Evolutionary conservation across 2,888 invertebrate species (phyloP), one percentile per base, ranked within the genome.

Genomic region (Itoplectis maculator): DNA sequence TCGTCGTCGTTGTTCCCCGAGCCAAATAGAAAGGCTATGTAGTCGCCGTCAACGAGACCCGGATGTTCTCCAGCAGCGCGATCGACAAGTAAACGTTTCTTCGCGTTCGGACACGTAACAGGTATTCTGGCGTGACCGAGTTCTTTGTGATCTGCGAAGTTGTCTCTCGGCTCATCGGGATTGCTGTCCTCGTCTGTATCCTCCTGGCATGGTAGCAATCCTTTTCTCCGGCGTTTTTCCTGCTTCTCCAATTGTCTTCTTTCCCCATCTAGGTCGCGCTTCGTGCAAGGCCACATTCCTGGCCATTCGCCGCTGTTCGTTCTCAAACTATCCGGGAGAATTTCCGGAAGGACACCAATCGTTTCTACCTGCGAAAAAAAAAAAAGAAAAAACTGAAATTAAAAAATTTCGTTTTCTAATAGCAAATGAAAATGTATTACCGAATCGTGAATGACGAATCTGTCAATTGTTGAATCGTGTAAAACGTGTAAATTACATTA

Each of bases 21-120:
- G 4, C 61, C 74, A 9, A 91, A 83, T 35, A 88, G 84, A 54
- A 88, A 87, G 13, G 85, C 59, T 0, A 89, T 78, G 59, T 90
- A 92, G 74, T 91, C 91, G 35, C 92, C 92, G 68, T 90, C 85
- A 4, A 92, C 92, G 20, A 92, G 86, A 35, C 91, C 91, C 0
- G 87, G 87, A n/a, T 85, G 81, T 61, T 89, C 87, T 3, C 92
- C 92, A 4, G 75, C 72, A 1, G 87, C 85, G 11, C 87, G 86
- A 78, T 92, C 91, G 3, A 91, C 86, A 11, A 80, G 0, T 2
- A 66, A 77, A 59, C 70, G 81, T 59, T 80, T 83, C 40, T 83
- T 82, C 2, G 61, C 13, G 2, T 51, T 61, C 4, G 77, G 76
- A 79, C 82, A 81, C 0, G 81, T 82, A 2, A 72, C 37, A 0